Conservation (phyloP, 2,888 invertebrate genomes). For the Busseola fusca region DNA sequence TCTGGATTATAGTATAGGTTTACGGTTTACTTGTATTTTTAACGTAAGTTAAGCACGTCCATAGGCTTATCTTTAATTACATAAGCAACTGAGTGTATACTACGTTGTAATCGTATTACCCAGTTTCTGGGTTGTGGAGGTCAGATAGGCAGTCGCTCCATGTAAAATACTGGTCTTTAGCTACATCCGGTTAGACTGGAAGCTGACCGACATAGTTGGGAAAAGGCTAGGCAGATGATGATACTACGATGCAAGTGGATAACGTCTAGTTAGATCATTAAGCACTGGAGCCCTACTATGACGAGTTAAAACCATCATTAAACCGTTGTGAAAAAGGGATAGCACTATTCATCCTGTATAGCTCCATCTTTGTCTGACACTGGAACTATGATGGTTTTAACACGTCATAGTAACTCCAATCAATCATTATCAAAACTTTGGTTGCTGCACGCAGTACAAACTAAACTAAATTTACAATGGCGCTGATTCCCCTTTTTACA, state of each 20-base stretch:
- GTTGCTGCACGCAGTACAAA: background rate
- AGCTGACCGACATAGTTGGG: background rate
- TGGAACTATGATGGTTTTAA: too few species aligned
- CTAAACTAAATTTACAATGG: background rate
- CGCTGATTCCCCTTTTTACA: too few species aligned
- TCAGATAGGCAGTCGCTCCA: background rate
- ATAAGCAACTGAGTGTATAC: background rate
- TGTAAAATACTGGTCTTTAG: too few species aligned
- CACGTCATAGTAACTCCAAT: too few species aligned
- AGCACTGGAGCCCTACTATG: too few species aligned
- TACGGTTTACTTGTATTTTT: slow-evolving; percentile 3
- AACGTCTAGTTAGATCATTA: slow-evolving; percentile 7
- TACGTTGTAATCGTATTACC: background rate
- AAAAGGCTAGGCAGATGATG: background rate
- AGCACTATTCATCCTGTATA: too few species aligned
- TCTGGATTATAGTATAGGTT: slow-evolving; percentile 15
- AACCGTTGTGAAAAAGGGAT: too few species aligned
- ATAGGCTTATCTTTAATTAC: background rate
- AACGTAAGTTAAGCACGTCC: background rate
- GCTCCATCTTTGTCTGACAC: too few species aligned
- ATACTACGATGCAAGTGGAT: background rate
- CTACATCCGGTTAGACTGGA: background rate
- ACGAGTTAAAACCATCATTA: too few species aligned
- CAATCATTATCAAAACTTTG: background rate
- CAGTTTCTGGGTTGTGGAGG: background rate